A percentile compares a stretch with the other conserved stretches of the same genome.
Evolutionary conservation across 2,888 invertebrate genomes (phyloP).

Genomic region (Urechis unicinctus): DNA sequence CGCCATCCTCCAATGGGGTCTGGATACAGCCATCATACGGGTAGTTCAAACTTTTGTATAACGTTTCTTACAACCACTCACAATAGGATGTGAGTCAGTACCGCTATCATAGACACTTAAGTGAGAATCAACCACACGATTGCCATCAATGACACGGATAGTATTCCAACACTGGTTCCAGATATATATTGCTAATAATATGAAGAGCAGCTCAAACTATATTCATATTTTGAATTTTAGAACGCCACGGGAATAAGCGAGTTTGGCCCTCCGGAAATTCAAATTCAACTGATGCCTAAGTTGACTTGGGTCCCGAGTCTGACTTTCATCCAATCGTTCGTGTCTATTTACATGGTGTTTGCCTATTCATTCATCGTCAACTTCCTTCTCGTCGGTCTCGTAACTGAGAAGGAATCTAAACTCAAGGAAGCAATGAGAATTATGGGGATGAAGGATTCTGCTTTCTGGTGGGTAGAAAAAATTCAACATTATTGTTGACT

Average conservation of each 20-base stretch:
- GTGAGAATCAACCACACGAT: too few species aligned
- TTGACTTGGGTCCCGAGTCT: not conserved
- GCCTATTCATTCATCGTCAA: not conserved
- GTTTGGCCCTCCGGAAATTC: not conserved
- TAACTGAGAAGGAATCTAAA: not conserved
- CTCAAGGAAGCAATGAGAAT: not conserved
- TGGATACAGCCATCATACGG: not conserved
- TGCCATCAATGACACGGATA: too few species aligned
- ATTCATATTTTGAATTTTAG: too few species aligned
- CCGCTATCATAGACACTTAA: too few species aligned
- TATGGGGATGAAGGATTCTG: not conserved
- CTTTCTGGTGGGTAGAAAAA: not conserved
- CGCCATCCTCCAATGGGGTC: not conserved
- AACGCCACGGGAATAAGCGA: not conserved
- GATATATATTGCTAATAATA: too few species aligned
- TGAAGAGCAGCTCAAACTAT: too few species aligned
- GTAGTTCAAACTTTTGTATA: too few species aligned
- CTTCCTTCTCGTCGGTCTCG: not conserved
- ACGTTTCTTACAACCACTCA: too few species aligned
- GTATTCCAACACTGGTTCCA: too few species aligned
- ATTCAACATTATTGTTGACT: not conserved
- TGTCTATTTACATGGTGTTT: not conserved
- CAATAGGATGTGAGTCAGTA: too few species aligned
- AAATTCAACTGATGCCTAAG: not conserved
- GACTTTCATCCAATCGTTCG: not conserved